Conservation (phyloP, 2,888 invertebrate genomes). For the Neuroscelio doddi region DNA sequence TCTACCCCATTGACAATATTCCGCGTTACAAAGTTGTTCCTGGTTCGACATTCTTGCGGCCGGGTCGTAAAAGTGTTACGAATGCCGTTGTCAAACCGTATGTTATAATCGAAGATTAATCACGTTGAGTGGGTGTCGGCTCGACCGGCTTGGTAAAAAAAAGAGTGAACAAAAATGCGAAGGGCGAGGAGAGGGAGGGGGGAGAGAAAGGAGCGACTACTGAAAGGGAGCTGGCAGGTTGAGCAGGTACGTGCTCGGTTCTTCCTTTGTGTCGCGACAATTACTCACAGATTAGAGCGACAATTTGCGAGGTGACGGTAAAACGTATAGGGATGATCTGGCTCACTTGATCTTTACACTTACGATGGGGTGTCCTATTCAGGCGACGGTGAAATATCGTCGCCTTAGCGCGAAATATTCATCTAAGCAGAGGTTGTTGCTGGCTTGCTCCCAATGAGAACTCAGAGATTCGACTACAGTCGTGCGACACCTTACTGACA, state of each 20-base stretch:
- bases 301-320: constrained; percentile 64
- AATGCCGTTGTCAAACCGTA: constrained; percentile 63
- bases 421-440: neutral
- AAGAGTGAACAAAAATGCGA: constrained; percentile 53
- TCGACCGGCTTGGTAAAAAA: constrained; percentile 41
- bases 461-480: constrained; percentile 1
- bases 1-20: constrained; percentile 19
- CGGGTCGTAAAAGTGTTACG: constrained; percentile 64
- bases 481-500: too few relatives aligned
- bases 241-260: constrained; percentile 55
- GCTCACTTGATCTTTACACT: constrained; percentile 62
- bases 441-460: constrained; percentile 9
- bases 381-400: constrained; percentile 59
- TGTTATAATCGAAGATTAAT: constrained; percentile 71
- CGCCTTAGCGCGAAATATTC: constrained; percentile 58
- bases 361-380: constrained; percentile 58
- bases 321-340: constrained; percentile 53
- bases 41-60: constrained; percentile 30
- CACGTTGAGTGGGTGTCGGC: constrained; percentile 59
- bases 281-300: constrained; percentile 70
- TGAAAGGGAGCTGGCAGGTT: constrained; percentile 47
- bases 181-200: constrained; percentile 7
- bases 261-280: constrained; percentile 63
- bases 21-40: constrained; percentile 30
- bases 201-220: constrained; percentile 13